Evolutionary conservation across 2,888 invertebrate genomes (phyloP).

Genomic region (Mellilla xanthometata): DNA sequence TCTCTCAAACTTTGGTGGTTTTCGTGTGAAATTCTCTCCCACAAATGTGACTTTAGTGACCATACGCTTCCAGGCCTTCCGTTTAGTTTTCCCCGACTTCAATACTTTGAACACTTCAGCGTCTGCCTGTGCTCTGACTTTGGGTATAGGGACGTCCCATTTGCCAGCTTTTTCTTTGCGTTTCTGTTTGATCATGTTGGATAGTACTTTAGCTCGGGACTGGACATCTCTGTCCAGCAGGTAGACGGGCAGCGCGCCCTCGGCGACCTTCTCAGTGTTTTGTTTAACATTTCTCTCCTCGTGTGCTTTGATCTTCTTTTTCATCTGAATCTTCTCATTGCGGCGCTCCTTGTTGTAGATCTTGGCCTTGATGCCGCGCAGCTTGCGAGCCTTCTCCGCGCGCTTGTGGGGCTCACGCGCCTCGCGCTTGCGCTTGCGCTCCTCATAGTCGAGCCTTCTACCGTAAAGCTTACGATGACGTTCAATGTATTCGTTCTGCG

Average conservation of each 20-base stretch:
- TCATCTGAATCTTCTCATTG: conserved; percentile 99
- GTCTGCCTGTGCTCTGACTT: conserved; percentile 98
- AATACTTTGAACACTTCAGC: conserved; percentile 98
- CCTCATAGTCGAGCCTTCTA: conserved; percentile 98
- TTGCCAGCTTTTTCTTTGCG: conserved; percentile 99
- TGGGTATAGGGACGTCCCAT: conserved; percentile 99
- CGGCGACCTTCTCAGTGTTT: conserved; percentile 91
- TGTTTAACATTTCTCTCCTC: conserved; percentile 96
- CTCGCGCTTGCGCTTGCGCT: conserved; percentile 96
- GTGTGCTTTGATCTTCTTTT: conserved; percentile 98
- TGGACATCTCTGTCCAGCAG: conserved; percentile 98
- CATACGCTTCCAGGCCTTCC: conserved; percentile 99
- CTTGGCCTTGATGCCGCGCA: conserved; percentile 98
- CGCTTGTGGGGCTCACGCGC: conserved; percentile 96
- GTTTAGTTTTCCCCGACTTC: conserved; percentile 93
- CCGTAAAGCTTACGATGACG: conserved; percentile 98
- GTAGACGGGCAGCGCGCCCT: conserved; percentile 97
- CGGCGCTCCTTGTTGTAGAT: conserved; percentile 97
- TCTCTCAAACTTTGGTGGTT: conserved; percentile 99
- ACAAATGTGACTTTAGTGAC: conserved; percentile 99
- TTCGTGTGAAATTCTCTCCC: conserved; percentile 98
- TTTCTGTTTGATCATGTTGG: conserved; percentile 99
- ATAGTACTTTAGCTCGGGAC: conserved; percentile 96
- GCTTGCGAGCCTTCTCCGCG: conserved; percentile 94
- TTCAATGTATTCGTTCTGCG: conserved; percentile 99